phyloP scores from a whole-genome alignment of 2,113 vertebrate species.

The Pachyramphus minor region DNA sequence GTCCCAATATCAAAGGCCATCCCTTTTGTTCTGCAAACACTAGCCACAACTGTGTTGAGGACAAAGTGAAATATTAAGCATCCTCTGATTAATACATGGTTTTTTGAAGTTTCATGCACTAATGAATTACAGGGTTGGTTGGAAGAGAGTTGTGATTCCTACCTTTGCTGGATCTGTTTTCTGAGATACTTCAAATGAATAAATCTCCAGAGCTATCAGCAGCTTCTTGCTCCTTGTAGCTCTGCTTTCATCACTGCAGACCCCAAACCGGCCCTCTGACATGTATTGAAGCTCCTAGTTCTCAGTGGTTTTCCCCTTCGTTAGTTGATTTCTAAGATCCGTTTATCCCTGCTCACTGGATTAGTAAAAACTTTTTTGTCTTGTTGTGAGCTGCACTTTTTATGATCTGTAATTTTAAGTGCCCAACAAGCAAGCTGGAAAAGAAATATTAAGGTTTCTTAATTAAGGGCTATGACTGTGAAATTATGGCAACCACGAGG shows the following conservation, averaged over 20 bases:
- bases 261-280: background rate
- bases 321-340: background rate
- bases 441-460: background rate
- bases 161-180: background rate
- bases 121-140: background rate
- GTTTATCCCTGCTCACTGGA: background rate
- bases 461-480: background rate
- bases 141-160: background rate
- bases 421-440: background rate
- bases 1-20: background rate
- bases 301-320: background rate
- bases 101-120: rapidly evolving
- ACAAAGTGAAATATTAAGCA: background rate
- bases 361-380: background rate
- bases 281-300: background rate
- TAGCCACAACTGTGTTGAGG: background rate
- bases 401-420: background rate
- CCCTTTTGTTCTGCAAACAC: background rate
- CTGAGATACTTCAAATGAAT: background rate
- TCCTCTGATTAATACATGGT: background rate
- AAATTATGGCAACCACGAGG: background rate
- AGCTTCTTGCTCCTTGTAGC: background rate
- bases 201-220: background rate
- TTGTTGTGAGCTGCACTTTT: background rate
- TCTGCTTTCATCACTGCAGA: background rate